Percentiles rank a stretch among this genome's conserved stretches.
phyloP scores from a whole-genome alignment of 2,113 vertebrate genomes.

The Oplegnathus fasciatus region DNA sequence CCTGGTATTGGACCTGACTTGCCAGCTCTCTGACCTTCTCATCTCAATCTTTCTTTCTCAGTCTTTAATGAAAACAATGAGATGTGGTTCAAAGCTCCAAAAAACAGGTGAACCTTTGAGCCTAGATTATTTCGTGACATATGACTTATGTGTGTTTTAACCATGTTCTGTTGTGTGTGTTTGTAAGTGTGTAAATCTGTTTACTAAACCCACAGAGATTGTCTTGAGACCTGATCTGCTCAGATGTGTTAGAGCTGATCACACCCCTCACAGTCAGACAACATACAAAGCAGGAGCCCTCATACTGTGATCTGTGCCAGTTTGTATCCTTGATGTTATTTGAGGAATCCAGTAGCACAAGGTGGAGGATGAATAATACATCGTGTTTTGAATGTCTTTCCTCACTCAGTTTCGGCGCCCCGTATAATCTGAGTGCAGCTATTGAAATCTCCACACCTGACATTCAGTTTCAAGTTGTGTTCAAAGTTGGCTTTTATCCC shows the following conservation, averaged over 20 bases:
- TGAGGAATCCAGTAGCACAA: conserved; percentile 64
- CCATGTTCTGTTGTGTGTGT: background rate
- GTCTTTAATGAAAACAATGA: background rate
- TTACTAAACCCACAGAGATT: background rate
- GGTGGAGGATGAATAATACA: conserved; percentile 66
- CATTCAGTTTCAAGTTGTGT: conserved; percentile 42
- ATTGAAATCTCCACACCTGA: conserved; percentile 37
- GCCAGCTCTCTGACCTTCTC: background rate
- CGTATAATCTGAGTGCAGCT: conserved; percentile 2
- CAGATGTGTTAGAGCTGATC: conserved; percentile 43
- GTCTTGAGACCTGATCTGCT: conserved; percentile 22
- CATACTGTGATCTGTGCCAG: conserved; percentile 79
- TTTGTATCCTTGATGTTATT: conserved; percentile 69
- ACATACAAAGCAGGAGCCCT: conserved; percentile 41
- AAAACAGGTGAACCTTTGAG: background rate
- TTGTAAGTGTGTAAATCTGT: background rate
- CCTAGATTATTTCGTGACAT: background rate
- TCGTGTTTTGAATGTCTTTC: conserved; percentile 44
- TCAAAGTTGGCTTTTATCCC: conserved; percentile 28
- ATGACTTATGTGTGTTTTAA: background rate
- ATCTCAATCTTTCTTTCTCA: background rate
- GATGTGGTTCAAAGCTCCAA: background rate
- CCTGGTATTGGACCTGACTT: background rate
- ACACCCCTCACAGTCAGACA: conserved; percentile 41
- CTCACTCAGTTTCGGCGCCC: conserved; percentile 6